These are phyloP conservation scores for Patella pellucida DNA, from an alignment of 2,888 invertebrate species.

Conservation along the genomic window DNA sequence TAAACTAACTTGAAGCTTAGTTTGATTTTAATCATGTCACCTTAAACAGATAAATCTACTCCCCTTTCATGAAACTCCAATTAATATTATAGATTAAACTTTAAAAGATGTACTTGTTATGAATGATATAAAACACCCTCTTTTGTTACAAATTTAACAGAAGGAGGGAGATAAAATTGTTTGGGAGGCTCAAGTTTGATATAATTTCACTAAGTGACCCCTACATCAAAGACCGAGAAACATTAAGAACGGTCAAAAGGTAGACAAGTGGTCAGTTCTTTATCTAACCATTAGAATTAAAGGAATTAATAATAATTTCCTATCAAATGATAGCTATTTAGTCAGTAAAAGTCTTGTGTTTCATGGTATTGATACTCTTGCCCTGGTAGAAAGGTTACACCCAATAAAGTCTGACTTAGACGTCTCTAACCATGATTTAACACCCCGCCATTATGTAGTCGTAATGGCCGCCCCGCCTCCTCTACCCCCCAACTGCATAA, in stretches of 20 bases:
- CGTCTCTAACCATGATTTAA: neutral
- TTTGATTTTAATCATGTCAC: too few species aligned
- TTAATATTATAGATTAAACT: too few species aligned
- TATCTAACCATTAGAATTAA: conserved; percentile 6
- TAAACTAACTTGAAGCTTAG: too few species aligned
- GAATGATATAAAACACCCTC: too few species aligned
- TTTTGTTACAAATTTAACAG: too few species aligned
- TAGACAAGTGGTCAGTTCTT: neutral
- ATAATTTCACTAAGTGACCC: neutral
- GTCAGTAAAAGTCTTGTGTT: neutral
- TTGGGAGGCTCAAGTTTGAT: too few species aligned
- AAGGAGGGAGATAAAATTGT: too few species aligned
- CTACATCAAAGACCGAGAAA: neutral
- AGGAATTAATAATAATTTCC: conserved; percentile 6
- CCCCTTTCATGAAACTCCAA: too few species aligned
- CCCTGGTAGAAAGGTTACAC: neutral
- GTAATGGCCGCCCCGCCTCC: neutral
- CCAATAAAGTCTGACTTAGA: neutral
- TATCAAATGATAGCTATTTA: conserved; percentile 3
- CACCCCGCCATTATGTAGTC: neutral
- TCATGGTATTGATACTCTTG: neutral
- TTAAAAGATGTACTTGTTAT: too few species aligned
- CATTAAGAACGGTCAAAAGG: neutral
- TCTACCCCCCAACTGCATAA: neutral
- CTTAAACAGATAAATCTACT: too few species aligned